phyloP scores from a whole-genome alignment of 2,888 invertebrate species.

The Limnephilus lunatus region DNA sequence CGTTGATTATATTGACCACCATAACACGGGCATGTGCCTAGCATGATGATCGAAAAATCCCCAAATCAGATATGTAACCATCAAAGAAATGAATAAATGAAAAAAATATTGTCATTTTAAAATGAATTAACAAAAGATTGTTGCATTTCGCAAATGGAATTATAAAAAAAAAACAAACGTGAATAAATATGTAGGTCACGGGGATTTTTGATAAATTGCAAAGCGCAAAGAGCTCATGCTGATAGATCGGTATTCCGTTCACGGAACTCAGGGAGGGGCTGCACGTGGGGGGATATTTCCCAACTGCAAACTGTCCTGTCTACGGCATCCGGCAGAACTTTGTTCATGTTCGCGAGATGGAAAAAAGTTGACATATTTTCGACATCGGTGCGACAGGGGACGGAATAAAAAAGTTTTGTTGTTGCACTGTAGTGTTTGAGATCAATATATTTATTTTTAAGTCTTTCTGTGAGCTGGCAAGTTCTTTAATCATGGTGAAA shows the following conservation, averaged over 20 bases:
- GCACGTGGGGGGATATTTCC: not conserved
- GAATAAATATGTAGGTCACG: not conserved
- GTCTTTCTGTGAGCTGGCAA: not conserved
- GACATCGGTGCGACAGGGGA: not conserved
- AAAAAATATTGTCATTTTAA: no score
- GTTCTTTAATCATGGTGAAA: not conserved
- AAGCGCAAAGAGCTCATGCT: not conserved
- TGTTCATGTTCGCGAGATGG: not conserved
- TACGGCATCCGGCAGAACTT: not conserved
- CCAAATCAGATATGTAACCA: no score
- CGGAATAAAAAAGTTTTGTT: not conserved
- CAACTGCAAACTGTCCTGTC: not conserved
- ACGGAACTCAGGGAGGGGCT: not conserved
- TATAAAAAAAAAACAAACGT: not conserved
- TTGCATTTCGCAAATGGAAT: no score
- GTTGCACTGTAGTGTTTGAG: not conserved
- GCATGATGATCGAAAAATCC: no score
- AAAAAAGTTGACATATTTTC: not conserved
- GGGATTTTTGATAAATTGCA: not conserved
- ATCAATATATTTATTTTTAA: not conserved
- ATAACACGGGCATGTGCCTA: no score
- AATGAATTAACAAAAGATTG: no score
- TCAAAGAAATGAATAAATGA: no score
- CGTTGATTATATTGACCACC: no score
- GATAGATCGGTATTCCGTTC: not conserved